Evolutionary conservation across 2,888 invertebrate species (phyloP), one percentile per base, ranked within the genome.

Genomic region (Chrysolina haemoptera): DNA sequence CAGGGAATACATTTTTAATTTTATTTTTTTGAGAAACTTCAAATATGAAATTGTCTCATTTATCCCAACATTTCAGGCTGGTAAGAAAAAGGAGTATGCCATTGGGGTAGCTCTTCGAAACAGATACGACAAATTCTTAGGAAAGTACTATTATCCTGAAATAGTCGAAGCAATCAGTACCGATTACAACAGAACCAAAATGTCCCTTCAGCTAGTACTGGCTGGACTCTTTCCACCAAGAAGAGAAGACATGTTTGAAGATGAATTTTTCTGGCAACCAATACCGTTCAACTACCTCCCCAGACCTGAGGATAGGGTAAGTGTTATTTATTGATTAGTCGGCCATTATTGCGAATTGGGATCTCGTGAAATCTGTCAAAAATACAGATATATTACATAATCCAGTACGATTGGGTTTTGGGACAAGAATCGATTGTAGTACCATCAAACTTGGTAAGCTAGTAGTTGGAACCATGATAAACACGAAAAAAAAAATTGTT

Each of bases 101-200:
- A 89, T 92, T 74, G 94, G 94, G 14, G 84, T 89, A 78, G 92
- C 90, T 86, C 85, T 94, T 53, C 88, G 92, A 74, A 85, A 89
- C 71, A 89, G 92, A 76, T 94, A 94, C 84, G 87, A 88, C 55
- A 82, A 86, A 20, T 93, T 92, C 85, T 86, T 94, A 68, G 91
- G 91, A n/a, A 85, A 88, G 18, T 84, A 88, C 67, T 93, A 92
- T 84, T 88, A 88, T 79, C 90, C 91, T 10, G 89, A 90, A 70
- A 76, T 82, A 18, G 77, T 94, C 50, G 90, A 91, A 84, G 90
- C 94, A 1, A 90, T 92, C 83, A 91, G 92, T 70, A 93, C 94
- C 0, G 92, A 92, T 75, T 91, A 92, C 46, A 91, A 94, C 82
- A 89, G 95, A 70, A 93, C 95, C 1, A 90, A 94, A 84, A 93